Evolutionary conservation across 2,888 invertebrate species (phyloP).

Genomic region (Heteromyza rotundicornis): DNA sequence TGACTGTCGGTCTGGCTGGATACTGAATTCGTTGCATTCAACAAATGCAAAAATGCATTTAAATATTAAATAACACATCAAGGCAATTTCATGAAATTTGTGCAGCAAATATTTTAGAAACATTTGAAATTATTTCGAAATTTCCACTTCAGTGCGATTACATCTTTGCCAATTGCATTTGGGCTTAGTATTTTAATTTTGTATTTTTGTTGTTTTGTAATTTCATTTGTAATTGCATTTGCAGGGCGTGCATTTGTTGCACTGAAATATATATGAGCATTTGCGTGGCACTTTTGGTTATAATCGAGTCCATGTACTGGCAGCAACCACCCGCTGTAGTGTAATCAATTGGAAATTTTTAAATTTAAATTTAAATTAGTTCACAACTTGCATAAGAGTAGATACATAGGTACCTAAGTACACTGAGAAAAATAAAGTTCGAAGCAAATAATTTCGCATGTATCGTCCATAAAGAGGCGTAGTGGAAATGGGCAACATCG

Average conservation of each 20-base stretch:
- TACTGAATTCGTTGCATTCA: no score
- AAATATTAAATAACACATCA: neutral
- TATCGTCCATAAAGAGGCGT: no score
- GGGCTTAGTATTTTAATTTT: neutral
- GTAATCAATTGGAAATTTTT: slow-evolving; percentile 35
- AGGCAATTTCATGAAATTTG: slow-evolving; percentile 9
- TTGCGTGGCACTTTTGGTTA: no score
- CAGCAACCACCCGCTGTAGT: neutral
- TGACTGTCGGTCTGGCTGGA: neutral
- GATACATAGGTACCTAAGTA: no score
- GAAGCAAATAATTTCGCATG: no score
- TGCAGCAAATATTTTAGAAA: slow-evolving; percentile 10
- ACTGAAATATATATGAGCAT: no score
- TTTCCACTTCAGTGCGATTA: slow-evolving; percentile 12
- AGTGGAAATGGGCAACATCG: no score
- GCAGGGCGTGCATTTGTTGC: no score
- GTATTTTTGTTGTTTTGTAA: no score
- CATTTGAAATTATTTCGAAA: slow-evolving; percentile 6
- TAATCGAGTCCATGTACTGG: no score
- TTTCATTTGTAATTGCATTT: no score
- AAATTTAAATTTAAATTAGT: slow-evolving; percentile 42
- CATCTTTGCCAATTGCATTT: neutral
- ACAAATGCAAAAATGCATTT: neutral
- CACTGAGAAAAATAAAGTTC: no score
- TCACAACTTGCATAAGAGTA: slow-evolving; percentile 13